Conservation (phyloP, 2,888 invertebrate genomes). For the Eulithis testata region DNA sequence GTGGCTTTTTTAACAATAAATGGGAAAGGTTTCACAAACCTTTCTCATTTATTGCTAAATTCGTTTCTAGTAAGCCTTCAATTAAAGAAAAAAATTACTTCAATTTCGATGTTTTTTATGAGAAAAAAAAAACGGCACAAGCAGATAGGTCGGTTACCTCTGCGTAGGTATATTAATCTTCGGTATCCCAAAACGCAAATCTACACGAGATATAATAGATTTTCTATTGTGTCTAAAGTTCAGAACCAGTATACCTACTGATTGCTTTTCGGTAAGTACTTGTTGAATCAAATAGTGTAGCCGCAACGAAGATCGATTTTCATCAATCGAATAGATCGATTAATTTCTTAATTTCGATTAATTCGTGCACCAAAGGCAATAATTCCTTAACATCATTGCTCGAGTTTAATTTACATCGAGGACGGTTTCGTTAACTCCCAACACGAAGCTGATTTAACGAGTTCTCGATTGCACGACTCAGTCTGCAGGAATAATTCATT, state of each 20-base stretch:
- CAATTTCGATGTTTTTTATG: background rate
- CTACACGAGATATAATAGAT: no score
- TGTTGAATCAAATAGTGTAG: background rate
- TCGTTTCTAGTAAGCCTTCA: constrained; percentile 2
- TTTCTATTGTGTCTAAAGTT: no score
- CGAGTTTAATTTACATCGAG: constrained; percentile 64
- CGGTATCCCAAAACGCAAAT: no score
- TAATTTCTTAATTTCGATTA: constrained; percentile 4
- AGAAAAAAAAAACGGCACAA: no score
- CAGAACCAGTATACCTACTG: no score
- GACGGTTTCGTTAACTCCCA: constrained; percentile 57
- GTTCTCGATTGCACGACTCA: constrained; percentile 45
- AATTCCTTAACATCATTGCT: constrained; percentile 44
- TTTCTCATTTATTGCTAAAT: constrained; percentile 16
- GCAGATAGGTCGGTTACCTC: no score
- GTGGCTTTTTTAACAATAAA: constrained; percentile 8
- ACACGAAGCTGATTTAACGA: constrained; percentile 51
- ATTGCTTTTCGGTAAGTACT: no score
- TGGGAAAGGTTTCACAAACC: constrained; percentile 12
- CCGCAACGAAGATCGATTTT: background rate
- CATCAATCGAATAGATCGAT: background rate
- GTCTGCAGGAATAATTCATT: constrained; percentile 4
- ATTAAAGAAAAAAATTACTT: constrained; percentile 10
- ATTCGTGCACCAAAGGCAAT: background rate
- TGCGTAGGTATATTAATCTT: no score